Conservation (phyloP, 2,113 vertebrate species). For the Craseonycteris thonglongyai region DNA sequence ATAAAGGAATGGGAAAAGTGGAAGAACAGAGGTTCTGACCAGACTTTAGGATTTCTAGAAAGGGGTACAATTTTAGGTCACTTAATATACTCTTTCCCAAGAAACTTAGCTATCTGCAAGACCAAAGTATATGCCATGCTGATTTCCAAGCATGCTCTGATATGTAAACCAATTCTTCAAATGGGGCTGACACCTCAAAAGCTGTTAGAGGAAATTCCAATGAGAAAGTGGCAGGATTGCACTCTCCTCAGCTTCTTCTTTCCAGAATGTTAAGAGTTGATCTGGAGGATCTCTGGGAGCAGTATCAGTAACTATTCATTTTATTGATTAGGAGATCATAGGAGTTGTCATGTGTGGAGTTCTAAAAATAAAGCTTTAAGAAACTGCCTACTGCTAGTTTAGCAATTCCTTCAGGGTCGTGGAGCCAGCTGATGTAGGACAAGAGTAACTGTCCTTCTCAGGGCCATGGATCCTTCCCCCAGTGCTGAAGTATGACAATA, state of each 20-base stretch:
- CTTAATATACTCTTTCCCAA: not conserved
- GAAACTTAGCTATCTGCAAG: not conserved
- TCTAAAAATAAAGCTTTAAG: slow-evolving; percentile 43
- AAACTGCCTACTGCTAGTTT: slow-evolving; percentile 29
- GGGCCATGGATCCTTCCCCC: not conserved
- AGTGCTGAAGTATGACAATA: not conserved
- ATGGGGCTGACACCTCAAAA: not conserved
- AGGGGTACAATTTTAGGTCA: not conserved
- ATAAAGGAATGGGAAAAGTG: not conserved
- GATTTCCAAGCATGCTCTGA: not conserved
- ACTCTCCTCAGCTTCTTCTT: not conserved
- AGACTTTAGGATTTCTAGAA: not conserved
- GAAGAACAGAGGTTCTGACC: not conserved
- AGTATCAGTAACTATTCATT: not conserved
- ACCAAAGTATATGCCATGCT: not conserved
- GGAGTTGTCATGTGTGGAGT: not conserved
- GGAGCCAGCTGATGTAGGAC: not conserved
- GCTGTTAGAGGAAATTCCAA: not conserved
- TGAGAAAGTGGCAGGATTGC: not conserved
- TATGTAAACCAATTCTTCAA: not conserved
- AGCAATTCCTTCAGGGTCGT: not conserved
- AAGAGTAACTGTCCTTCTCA: not conserved
- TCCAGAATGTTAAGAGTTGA: slow-evolving; percentile 1
- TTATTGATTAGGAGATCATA: not conserved
- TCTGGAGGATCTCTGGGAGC: not conserved